Conservation (phyloP, 2,888 invertebrate species). For the Carabus problematicus region DNA sequence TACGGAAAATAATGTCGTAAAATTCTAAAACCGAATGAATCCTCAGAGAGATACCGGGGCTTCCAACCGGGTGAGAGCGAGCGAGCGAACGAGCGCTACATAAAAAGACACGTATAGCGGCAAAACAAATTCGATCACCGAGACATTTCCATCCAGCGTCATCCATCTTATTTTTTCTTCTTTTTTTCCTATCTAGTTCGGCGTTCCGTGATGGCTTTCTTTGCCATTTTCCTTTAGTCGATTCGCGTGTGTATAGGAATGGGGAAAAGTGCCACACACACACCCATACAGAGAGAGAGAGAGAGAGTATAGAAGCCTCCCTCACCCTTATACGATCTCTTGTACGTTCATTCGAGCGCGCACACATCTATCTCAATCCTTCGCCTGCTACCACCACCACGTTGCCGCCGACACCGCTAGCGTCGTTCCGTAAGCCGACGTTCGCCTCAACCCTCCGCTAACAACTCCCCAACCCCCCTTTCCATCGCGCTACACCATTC, state of each 20-base stretch:
- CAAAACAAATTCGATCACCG: conserved; percentile 61
- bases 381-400: conserved; percentile 20
- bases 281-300: not conserved
- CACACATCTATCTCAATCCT: conserved; percentile 41
- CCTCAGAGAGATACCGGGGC: conserved; percentile 48
- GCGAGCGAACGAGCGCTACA: conserved; percentile 46
- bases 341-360: conserved; percentile 3
- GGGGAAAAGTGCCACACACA: not conserved
- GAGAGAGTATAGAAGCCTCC: not conserved
- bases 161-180: conserved; percentile 57
- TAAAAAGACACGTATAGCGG: conserved; percentile 57
- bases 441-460: not conserved
- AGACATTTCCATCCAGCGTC: conserved; percentile 59
- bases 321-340: too few relatives aligned
- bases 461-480: conserved; percentile 44
- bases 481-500: conserved; percentile 48
- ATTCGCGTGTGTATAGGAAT: conserved; percentile 18
- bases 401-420: conserved; percentile 15
- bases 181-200: conserved; percentile 54
- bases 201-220: conserved; percentile 58
- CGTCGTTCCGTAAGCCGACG: not conserved
- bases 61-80: not conserved
- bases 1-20: conserved; percentile 46
- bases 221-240: conserved; percentile 55
- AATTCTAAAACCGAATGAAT: conserved; percentile 49